phyloP scores from a whole-genome alignment of 2,888 invertebrate genomes.

The Drosophila parthenogenetica region DNA sequence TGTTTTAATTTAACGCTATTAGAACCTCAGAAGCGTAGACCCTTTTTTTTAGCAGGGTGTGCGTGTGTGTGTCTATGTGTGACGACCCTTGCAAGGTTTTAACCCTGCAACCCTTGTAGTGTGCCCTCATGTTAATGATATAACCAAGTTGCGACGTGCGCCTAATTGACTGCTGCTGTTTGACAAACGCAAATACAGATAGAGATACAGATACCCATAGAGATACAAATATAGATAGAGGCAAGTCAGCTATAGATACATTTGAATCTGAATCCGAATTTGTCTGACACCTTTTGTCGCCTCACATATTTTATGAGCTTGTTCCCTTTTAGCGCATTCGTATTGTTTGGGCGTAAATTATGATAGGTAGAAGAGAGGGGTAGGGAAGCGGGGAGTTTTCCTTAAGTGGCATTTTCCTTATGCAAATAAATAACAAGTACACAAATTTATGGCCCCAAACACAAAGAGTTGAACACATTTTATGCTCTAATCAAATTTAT shows the following conservation, averaged over 20 bases:
- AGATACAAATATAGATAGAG: constrained; percentile 21
- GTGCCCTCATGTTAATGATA: constrained; percentile 47
- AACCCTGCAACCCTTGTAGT: constrained; percentile 46
- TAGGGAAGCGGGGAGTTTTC: constrained; percentile 25
- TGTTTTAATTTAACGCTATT: constrained; percentile 83
- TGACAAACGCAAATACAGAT: constrained; percentile 76
- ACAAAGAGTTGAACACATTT: constrained; percentile 9
- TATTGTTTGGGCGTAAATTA: constrained; percentile 43
- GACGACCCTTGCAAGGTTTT: constrained; percentile 31
- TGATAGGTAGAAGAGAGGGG: constrained; percentile 1
- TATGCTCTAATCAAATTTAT: constrained; percentile 1
- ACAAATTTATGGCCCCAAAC: constrained; percentile 46
- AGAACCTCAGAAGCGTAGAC: constrained; percentile 59
- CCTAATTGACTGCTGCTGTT: constrained; percentile 80
- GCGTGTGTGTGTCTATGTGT: neutral
- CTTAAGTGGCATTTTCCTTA: constrained; percentile 54
- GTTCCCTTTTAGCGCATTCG: constrained; percentile 36
- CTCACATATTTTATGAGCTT: constrained; percentile 63
- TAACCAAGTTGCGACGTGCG: constrained; percentile 53
- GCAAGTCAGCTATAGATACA: constrained; percentile 24
- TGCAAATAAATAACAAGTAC: constrained; percentile 77
- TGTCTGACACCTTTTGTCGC: constrained; percentile 52
- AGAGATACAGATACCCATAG: constrained; percentile 25
- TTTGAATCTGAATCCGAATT: neutral
- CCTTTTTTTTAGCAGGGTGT: constrained; percentile 27